Evolutionary conservation across 2,888 invertebrate species (phyloP).

Genomic region (Euplagia quadripunctaria): DNA sequence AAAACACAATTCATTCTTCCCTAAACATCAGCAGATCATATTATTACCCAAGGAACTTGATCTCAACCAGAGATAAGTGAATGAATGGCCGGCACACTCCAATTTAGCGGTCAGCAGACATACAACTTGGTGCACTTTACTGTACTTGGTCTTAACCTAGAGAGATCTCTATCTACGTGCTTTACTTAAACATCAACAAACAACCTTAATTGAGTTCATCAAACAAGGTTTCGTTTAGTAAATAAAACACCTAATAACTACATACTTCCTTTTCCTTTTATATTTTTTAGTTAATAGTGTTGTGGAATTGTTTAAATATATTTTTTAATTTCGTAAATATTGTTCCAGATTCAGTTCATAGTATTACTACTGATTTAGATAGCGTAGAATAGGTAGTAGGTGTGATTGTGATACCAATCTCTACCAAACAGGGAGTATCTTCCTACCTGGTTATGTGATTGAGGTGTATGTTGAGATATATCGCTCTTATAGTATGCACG

Average conservation of each 20-base stretch:
- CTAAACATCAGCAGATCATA: background rate
- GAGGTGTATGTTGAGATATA: no score
- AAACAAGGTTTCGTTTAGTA: conserved; percentile 65
- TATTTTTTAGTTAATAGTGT: background rate
- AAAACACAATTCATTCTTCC: background rate
- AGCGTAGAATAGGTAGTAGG: no score
- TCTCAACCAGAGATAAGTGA: conserved; percentile 10
- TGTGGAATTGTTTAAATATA: no score
- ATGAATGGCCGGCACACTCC: conserved; percentile 42
- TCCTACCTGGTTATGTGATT: no score
- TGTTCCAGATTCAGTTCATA: no score
- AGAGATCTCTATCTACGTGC: conserved; percentile 73
- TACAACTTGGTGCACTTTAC: conserved; percentile 49
- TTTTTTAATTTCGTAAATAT: no score
- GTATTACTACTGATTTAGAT: no score
- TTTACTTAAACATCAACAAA: conserved; percentile 72
- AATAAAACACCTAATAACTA: conserved; percentile 53
- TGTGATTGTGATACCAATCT: background rate
- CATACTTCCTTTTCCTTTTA: conserved; percentile 54
- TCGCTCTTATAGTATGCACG: no score
- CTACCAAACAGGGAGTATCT: background rate
- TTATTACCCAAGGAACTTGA: conserved; percentile 7
- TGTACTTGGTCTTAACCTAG: conserved; percentile 79
- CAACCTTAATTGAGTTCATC: conserved; percentile 68
- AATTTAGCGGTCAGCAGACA: conserved; percentile 53